phyloP scores from a whole-genome alignment of 2,113 vertebrate genomes.

The Gadus macrocephalus region DNA sequence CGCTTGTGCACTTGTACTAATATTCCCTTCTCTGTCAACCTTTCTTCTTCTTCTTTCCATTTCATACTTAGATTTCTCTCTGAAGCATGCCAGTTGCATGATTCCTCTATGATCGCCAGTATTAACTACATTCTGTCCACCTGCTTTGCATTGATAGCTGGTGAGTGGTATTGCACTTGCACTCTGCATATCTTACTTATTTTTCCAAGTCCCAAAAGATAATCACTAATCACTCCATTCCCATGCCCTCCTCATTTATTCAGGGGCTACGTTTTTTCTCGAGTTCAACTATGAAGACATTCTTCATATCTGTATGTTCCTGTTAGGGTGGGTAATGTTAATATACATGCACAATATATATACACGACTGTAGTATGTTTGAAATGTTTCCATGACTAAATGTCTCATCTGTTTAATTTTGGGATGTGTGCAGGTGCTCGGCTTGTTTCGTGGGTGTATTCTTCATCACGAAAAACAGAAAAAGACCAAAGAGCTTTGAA shows the following conservation, averaged over 20 bases:
- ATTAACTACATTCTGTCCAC: conserved; percentile 91
- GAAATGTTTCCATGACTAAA: background rate
- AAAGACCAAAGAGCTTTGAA: conserved; percentile 82
- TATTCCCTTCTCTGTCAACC: too few species aligned
- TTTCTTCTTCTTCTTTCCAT: background rate
- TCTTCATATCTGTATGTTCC: conserved; percentile 92
- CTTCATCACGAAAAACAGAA: conserved; percentile 87
- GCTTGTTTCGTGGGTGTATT: conserved; percentile 88
- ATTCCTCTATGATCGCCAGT: conserved; percentile 85
- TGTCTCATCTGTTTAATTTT: conserved; percentile 3
- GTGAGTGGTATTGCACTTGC: conserved; percentile 64
- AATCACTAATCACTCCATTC: too few species aligned
- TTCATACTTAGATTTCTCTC: conserved; percentile 79
- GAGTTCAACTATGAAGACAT: conserved; percentile 84
- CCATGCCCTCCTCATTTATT: conserved; percentile 13
- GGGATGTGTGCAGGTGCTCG: conserved; percentile 70
- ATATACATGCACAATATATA: background rate
- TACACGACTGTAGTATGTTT: background rate
- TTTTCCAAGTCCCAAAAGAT: too few species aligned
- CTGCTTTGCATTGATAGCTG: conserved; percentile 78
- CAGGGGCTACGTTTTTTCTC: conserved; percentile 90
- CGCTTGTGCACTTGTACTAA: too few species aligned
- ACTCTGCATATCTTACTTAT: background rate
- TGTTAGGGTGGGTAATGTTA: conserved; percentile 82
- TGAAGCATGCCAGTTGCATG: conserved; percentile 84